A percentile compares a stretch with the other conserved stretches of the same genome.
phyloP scores from a whole-genome alignment of 2,797 vertebrate genomes.

The Acrossocheilus wenchowensis region DNA sequence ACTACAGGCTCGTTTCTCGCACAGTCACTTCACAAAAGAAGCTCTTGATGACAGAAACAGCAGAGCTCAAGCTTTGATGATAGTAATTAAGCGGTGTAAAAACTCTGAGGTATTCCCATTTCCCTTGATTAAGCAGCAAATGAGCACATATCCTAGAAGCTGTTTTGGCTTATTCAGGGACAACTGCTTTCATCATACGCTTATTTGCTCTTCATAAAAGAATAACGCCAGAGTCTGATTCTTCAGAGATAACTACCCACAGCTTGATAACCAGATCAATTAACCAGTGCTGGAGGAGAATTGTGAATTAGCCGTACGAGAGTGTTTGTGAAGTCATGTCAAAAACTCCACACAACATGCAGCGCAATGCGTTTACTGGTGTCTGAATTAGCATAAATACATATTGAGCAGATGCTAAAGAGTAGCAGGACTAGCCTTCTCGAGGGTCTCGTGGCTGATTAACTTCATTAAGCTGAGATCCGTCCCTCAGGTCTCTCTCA shows the following conservation, averaged over 20 bases:
- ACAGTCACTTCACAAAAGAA: neutral
- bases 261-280: neutral
- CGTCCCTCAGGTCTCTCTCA: slow-evolving; percentile 43
- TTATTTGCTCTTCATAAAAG: neutral
- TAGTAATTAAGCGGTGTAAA: slow-evolving; percentile 27
- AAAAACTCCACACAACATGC: slow-evolving; percentile 37
- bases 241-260: neutral
- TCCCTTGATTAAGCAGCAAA: neutral
- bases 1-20: neutral
- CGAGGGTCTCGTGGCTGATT: slow-evolving; percentile 48
- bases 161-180: neutral
- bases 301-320: slow-evolving; percentile 61
- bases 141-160: neutral
- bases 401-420: slow-evolving; percentile 51
- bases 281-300: slow-evolving; percentile 42
- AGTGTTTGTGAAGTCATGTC: slow-evolving; percentile 27
- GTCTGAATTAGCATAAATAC: slow-evolving; percentile 58
- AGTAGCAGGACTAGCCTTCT: slow-evolving; percentile 34
- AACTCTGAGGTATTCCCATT: neutral
- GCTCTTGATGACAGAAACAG: neutral
- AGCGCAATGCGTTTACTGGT: slow-evolving; percentile 10
- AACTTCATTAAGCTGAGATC: slow-evolving; percentile 55
- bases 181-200: neutral
- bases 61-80: slow-evolving; percentile 60
- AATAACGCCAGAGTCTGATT: slow-evolving; percentile 33